phyloP scores from a whole-genome alignment of 1,140 invertebrate genomes.

The Drosophila novamexicana region DNA sequence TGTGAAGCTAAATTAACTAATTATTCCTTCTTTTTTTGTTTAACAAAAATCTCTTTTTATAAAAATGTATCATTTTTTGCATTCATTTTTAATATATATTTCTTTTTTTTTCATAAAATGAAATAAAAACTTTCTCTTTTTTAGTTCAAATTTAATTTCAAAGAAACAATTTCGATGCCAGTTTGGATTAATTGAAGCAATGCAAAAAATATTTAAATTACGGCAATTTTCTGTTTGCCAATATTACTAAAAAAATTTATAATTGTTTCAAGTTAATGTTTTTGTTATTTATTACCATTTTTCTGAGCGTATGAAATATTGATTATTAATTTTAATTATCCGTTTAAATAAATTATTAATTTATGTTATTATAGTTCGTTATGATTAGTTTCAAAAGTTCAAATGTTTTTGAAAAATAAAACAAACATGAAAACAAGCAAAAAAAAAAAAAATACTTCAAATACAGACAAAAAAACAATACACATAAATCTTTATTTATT shows the following conservation, averaged over 20 bases:
- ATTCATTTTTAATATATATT: constrained; percentile 13
- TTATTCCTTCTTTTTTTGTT: constrained; percentile 63
- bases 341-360: constrained; percentile 82
- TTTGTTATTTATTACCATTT: constrained; percentile 79
- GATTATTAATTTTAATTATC: constrained; percentile 75
- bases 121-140: constrained; percentile 78
- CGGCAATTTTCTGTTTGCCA: constrained; percentile 52
- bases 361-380: constrained; percentile 81
- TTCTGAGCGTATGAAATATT: constrained; percentile 60
- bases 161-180: constrained; percentile 32
- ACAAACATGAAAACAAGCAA: constrained; percentile 37
- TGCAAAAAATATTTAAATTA: constrained; percentile 30
- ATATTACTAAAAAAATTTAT: constrained; percentile 38
- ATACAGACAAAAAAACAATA: constrained; percentile 47
- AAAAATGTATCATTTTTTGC: constrained; percentile 46
- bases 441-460: constrained; percentile 54
- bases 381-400: constrained; percentile 81
- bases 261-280: constrained; percentile 79
- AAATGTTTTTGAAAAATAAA: constrained; percentile 76
- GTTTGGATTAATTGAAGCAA: constrained; percentile 26
- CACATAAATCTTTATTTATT: constrained; percentile 58
- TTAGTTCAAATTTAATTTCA: constrained; percentile 56
- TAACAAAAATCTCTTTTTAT: constrained; percentile 65
- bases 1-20: constrained; percentile 22
- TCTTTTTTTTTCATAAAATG: constrained; percentile 76